These are phyloP conservation scores for Chrysodeixis includens DNA, from an alignment of 2,888 invertebrate species.

Conservation along the genomic window DNA sequence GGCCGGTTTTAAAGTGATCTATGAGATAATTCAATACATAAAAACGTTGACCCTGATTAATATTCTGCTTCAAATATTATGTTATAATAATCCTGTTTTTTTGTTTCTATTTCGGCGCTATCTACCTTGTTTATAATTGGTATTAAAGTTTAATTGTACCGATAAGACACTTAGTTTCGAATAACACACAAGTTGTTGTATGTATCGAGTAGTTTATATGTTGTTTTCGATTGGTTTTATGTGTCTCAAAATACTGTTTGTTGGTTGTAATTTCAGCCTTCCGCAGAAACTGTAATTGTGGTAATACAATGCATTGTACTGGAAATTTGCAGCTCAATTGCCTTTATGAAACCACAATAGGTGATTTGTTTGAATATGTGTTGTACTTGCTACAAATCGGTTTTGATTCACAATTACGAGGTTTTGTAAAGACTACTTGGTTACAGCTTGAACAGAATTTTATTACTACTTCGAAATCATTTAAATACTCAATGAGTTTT, in stretches of 20 bases:
- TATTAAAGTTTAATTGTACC: not conserved
- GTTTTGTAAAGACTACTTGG: not conserved
- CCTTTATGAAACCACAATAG: constrained; percentile 47
- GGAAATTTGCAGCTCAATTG: constrained; percentile 7
- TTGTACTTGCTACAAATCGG: constrained; percentile 20
- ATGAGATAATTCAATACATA: not conserved
- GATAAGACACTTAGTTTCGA: not conserved
- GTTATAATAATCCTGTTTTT: not conserved
- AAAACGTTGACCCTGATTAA: not conserved
- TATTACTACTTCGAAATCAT: not conserved
- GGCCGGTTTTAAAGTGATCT: not conserved
- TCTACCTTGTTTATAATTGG: not conserved
- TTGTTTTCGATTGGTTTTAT: not conserved
- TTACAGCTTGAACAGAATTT: not conserved
- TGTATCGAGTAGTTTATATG: not conserved
- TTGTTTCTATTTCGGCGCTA: not conserved
- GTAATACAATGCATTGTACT: constrained; percentile 21
- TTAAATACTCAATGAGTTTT: too few species aligned
- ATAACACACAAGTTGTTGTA: not conserved
- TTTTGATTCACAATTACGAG: constrained; percentile 28
- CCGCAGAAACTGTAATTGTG: constrained; percentile 26
- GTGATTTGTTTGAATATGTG: constrained; percentile 31
- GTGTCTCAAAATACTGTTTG: constrained; percentile 8
- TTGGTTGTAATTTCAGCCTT: constrained; percentile 65
- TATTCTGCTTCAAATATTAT: not conserved